Evolutionary conservation across 2,113 vertebrate species (phyloP), one percentile per base, ranked within the genome.

Genomic region (Passer domesticus): DNA sequence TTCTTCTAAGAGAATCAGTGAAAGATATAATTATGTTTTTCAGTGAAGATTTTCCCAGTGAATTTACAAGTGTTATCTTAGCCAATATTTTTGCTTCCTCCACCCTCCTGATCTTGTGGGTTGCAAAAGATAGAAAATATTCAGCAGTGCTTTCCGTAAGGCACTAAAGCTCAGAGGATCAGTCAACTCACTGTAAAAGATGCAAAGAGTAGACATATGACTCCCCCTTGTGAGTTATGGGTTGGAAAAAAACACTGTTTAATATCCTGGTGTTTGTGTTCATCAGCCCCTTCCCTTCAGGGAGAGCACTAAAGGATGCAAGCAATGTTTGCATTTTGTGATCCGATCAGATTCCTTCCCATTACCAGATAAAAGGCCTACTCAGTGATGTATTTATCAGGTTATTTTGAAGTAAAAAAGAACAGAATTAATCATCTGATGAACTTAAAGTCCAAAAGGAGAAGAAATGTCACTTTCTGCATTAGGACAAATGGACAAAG

Each of bases 141-240:
- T 83, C 68, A 77, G 59, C 41, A 41, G 7, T 69, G 50, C 14
- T 88, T 64, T 50, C 50, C 35, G 67, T 41, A 39, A 92, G 46
- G 47, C 69, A 60, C 41, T 60, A 49, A 82, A 93, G 44, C 74
- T 87, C 50, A 44, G 53, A 78, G 41, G 19, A 52, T 66, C 75
- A 90, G 52, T 37, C 69, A 92, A 60, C 27, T 50, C 79, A 13
- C 46, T 70, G 28, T 17, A 3, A 58, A 76, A 83, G 66, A 89
- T 95, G 27, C 55, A 30, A 92, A 95, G 78, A 95, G 52, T 19
- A 97, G 92, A 96, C 77, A 84, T 41, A 92, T 66, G 80, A 96
- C 90, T 96, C 90, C 86, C 95, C 66, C 93, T 95, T 95, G 94
- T 90, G 94, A 94, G 59, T 97, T 93, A 87, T 13, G 53, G 73